phyloP scores from a whole-genome alignment of 2,888 invertebrate species.

The Xylophagus ater region DNA sequence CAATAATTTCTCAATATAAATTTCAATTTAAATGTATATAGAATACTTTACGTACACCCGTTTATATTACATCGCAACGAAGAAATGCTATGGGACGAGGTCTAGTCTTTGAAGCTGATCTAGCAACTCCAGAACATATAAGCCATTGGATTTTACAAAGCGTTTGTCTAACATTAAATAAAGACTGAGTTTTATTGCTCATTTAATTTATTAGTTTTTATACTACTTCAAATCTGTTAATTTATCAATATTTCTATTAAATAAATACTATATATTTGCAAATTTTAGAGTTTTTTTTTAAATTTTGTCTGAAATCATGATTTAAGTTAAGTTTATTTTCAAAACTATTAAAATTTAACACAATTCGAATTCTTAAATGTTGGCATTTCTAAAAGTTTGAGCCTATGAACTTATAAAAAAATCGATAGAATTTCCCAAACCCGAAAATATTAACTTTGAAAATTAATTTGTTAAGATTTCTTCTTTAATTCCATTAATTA shows the following conservation, averaged over 20 bases:
- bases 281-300: not conserved
- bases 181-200: slow-evolving; percentile 48
- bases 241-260: not conserved
- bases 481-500: no score
- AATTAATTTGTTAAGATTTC: not conserved
- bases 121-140: slow-evolving; percentile 67
- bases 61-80: slow-evolving; percentile 77
- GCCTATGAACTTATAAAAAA: not conserved
- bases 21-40: slow-evolving; percentile 33
- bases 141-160: slow-evolving; percentile 89
- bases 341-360: not conserved
- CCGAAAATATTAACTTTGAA: not conserved
- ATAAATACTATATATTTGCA: not conserved
- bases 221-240: not conserved
- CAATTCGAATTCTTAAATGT: not conserved
- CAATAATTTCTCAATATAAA: slow-evolving; percentile 3
- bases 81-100: slow-evolving; percentile 88
- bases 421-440: not conserved
- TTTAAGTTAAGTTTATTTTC: not conserved
- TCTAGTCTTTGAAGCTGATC: slow-evolving; percentile 79
- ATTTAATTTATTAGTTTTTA: not conserved
- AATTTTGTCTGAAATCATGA: not conserved
- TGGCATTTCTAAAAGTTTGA: not conserved
- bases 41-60: slow-evolving; percentile 80
- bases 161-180: slow-evolving; percentile 77